Evolutionary conservation across 2,888 invertebrate genomes (phyloP).

Genomic region (Melikaiella ostensackeni): DNA sequence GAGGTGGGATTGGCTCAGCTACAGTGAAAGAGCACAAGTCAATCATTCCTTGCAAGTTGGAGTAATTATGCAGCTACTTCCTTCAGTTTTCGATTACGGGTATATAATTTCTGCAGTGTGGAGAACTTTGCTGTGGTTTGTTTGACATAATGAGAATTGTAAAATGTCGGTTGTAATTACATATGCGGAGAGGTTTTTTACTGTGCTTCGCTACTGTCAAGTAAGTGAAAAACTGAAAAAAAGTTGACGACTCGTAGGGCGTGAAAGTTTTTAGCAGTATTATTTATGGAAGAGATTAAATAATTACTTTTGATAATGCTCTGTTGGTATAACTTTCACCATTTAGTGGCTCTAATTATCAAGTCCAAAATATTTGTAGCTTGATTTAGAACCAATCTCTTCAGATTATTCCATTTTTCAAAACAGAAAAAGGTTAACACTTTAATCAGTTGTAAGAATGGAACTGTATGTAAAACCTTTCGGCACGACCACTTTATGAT

Average conservation of each 20-base stretch:
- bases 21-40: constrained; percentile 31
- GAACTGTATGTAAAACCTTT: too few relatives aligned
- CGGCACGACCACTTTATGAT: too few relatives aligned
- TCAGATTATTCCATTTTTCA: too few relatives aligned
- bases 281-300: neutral
- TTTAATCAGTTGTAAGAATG: too few relatives aligned
- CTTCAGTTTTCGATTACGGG: constrained; percentile 10
- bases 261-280: constrained; percentile 4
- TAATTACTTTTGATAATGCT: constrained; percentile 10
- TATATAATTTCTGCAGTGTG: constrained; percentile 19
- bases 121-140: neutral
- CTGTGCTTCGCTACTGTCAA: neutral
- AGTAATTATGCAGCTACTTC: constrained; percentile 24
- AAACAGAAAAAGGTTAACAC: too few relatives aligned
- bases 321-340: neutral
- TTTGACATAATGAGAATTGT: constrained; percentile 34
- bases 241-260: neutral
- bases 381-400: too few relatives aligned
- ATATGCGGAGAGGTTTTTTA: neutral
- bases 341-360: neutral
- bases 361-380: neutral
- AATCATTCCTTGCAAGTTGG: constrained; percentile 24
- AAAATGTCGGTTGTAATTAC: constrained; percentile 20
- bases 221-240: constrained; percentile 21
- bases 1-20: constrained; percentile 4